Conservation (phyloP, 2,888 invertebrate genomes). For the Deilephila elpenor region DNA sequence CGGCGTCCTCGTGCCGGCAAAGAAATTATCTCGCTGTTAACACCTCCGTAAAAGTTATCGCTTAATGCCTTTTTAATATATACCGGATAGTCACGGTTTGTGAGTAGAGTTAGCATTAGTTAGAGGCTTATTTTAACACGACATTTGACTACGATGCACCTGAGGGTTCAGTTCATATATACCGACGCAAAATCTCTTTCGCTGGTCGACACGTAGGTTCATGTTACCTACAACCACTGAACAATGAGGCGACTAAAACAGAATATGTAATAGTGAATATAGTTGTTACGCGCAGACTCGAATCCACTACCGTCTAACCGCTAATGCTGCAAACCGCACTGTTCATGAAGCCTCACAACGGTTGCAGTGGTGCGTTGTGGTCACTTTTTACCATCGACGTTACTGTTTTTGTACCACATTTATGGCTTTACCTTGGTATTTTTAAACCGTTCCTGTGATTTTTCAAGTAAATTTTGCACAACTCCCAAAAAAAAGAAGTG, state of each 20-base stretch:
- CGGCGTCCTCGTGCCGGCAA: neutral
- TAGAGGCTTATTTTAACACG: neutral
- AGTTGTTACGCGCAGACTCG: neutral
- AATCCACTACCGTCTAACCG: conserved; percentile 6
- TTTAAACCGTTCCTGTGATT: neutral
- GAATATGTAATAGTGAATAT: too few relatives aligned
- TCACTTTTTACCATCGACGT: neutral
- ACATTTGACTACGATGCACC: too few relatives aligned
- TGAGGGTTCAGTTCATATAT: too few relatives aligned
- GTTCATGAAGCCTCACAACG: conserved; percentile 8
- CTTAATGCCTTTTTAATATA: conserved; percentile 6
- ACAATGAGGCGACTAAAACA: too few relatives aligned
- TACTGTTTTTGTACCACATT: conserved; percentile 5
- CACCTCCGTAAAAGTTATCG: neutral
- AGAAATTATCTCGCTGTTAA: neutral
- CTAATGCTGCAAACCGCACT: conserved; percentile 17
- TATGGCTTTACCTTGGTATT: conserved; percentile 22
- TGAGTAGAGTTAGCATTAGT: neutral
- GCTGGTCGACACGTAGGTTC: too few relatives aligned
- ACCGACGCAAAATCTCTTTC: too few relatives aligned
- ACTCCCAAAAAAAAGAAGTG: too few relatives aligned
- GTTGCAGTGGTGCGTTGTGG: conserved; percentile 2
- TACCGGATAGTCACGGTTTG: neutral
- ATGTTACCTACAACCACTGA: too few relatives aligned
- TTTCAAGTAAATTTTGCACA: neutral